Percentiles rank a stretch among this genome's conserved stretches.
These are phyloP conservation scores for Microchirus variegatus DNA, from an alignment of 2,797 vertebrate species.

Conservation along the genomic window DNA sequence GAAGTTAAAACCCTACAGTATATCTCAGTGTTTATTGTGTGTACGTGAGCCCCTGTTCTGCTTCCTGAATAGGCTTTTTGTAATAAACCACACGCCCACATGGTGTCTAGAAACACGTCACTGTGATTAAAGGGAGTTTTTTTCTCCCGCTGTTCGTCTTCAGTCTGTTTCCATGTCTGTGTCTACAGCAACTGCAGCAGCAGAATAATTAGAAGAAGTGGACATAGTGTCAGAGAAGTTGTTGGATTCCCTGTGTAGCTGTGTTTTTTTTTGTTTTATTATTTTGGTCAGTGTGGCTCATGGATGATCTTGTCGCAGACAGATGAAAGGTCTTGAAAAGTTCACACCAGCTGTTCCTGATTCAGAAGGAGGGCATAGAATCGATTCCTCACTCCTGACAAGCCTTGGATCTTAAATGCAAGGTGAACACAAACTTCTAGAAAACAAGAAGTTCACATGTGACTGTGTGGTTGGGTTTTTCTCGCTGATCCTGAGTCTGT, in stretches of 20 bases:
- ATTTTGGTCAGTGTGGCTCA: neutral
- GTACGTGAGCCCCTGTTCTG: neutral
- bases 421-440: neutral
- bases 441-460: neutral
- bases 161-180: neutral
- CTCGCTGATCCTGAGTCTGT: neutral
- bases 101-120: neutral
- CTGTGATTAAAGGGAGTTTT: neutral
- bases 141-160: neutral
- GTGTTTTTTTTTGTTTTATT: neutral
- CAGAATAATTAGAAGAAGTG: neutral
- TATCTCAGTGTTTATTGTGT: neutral
- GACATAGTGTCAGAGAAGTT: neutral
- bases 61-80: constrained; percentile 29
- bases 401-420: neutral
- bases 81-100: constrained; percentile 5
- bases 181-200: neutral
- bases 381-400: neutral
- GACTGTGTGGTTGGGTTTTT: neutral
- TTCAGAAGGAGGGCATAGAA: neutral
- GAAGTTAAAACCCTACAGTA: no score
- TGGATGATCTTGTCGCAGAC: constrained; percentile 4
- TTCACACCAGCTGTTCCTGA: constrained; percentile 19
- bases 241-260: neutral
- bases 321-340: constrained; percentile 10